Evolutionary conservation across 2,113 vertebrate genomes (phyloP).

Genomic region (Hirundichthys speculiger): DNA sequence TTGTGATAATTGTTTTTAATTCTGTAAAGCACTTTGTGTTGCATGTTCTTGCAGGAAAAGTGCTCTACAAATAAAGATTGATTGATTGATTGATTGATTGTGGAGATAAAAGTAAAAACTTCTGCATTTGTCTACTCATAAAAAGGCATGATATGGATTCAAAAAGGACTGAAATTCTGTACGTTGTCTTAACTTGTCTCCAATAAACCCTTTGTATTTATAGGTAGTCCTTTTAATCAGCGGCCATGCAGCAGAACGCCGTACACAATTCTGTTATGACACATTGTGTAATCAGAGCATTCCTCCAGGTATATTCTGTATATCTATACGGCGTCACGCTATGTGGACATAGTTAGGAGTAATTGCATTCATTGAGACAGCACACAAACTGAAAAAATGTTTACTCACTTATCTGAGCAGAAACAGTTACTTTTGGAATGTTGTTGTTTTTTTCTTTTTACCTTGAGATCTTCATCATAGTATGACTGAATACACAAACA

Average conservation of each 20-base stretch:
- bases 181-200: conserved; percentile 13
- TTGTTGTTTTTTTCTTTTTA: conserved; percentile 10
- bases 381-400: neutral
- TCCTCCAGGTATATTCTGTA: conserved; percentile 24
- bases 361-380: conserved; percentile 33
- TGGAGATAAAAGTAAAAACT: neutral
- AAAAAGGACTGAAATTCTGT: neutral
- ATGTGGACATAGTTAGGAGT: conserved; percentile 16
- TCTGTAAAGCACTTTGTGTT: too few species aligned
- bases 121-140: too few species aligned
- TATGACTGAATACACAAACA: neutral
- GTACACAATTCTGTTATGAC: neutral
- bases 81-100: too few species aligned
- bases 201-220: conserved; percentile 9
- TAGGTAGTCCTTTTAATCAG: conserved; percentile 6
- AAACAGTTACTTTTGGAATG: neutral
- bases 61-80: too few species aligned
- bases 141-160: too few species aligned
- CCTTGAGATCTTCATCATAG: conserved; percentile 8
- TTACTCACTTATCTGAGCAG: conserved; percentile 4
- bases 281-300: conserved; percentile 37
- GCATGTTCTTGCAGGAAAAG: too few species aligned
- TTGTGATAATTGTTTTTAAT: too few species aligned
- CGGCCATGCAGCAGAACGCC: neutral
- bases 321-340: conserved; percentile 35